A percentile compares a stretch with the other conserved stretches of the same genome.
These are phyloP conservation scores for Amphipyra berbera DNA, from an alignment of 2,888 invertebrate genomes.

Conservation along the genomic window DNA sequence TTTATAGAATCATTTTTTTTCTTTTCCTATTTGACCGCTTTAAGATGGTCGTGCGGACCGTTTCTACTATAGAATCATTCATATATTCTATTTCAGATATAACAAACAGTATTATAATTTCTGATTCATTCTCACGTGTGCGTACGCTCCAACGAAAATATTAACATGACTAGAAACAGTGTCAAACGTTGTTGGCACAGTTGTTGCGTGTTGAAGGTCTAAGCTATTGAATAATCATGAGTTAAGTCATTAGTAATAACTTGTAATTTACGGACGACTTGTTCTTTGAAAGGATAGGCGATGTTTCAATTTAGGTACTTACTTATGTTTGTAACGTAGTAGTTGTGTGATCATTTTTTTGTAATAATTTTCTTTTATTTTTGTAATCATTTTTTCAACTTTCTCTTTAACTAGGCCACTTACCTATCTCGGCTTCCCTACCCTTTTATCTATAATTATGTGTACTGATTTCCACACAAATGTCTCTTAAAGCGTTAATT, in stretches of 20 bases:
- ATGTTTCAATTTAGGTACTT: slow-evolving; percentile 12
- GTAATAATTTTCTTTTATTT: not conserved
- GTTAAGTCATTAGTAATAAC: slow-evolving; percentile 45
- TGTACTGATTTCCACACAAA: too few relatives aligned
- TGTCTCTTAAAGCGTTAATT: too few relatives aligned
- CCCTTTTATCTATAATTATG: too few relatives aligned
- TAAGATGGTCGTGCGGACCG: too few relatives aligned
- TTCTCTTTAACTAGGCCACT: too few relatives aligned
- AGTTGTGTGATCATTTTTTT: not conserved
- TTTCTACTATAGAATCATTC: too few relatives aligned
- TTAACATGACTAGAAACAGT: slow-evolving; percentile 28
- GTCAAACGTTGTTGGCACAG: slow-evolving; percentile 71
- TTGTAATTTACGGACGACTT: slow-evolving; percentile 12
- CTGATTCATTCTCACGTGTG: slow-evolving; percentile 24
- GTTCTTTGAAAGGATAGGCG: slow-evolving; percentile 7
- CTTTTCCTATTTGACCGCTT: too few relatives aligned
- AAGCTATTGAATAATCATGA: slow-evolving; percentile 65
- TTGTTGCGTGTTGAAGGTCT: slow-evolving; percentile 63
- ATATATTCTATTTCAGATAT: slow-evolving; percentile 1
- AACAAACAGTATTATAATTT: slow-evolving; percentile 22
- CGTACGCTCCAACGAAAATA: slow-evolving; percentile 25
- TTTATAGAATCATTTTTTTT: too few relatives aligned
- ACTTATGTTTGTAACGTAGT: not conserved
- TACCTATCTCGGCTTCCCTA: too few relatives aligned
- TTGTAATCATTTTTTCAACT: too few relatives aligned